Percentiles rank a stretch among this genome's conserved stretches.
phyloP scores from a whole-genome alignment of 1,140 invertebrate species.

The Lepidostoma basale region DNA sequence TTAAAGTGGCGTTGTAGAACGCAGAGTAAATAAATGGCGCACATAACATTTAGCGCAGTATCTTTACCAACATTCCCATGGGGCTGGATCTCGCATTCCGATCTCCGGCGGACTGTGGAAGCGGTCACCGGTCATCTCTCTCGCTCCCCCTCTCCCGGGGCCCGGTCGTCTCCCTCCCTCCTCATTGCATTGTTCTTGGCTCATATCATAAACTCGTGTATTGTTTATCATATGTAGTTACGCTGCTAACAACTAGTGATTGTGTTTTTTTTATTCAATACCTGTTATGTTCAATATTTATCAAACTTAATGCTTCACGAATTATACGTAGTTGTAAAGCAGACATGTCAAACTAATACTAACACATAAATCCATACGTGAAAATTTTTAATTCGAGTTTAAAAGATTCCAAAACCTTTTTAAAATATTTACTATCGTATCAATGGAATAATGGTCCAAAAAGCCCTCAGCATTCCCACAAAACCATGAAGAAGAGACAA shows the following conservation, averaged over 20 bases:
- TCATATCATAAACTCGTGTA: slow-evolving; percentile 28
- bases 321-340: too few species aligned
- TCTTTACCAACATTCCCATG: slow-evolving; percentile 26
- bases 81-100: slow-evolving; percentile 20
- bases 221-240: slow-evolving; percentile 28
- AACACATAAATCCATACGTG: too few species aligned
- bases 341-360: too few species aligned
- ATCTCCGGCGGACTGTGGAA: slow-evolving; percentile 14
- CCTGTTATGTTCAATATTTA: background rate
- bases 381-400: too few species aligned
- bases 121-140: slow-evolving; percentile 1
- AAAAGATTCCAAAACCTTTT: too few species aligned
- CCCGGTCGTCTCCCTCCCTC: background rate
- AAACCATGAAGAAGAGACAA: too few species aligned
- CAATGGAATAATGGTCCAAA: too few species aligned
- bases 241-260: slow-evolving; percentile 22
- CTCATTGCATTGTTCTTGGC: slow-evolving; percentile 26
- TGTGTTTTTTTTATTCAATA: slow-evolving; percentile 19
- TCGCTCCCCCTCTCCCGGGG: background rate
- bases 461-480: too few species aligned
- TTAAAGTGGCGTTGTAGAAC: too few species aligned
- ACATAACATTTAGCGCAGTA: slow-evolving; percentile 24
- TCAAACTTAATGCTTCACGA: too few species aligned
- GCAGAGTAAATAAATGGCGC: too few species aligned
- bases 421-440: too few species aligned